A percentile compares a stretch with the other conserved stretches of the same genome.
Evolutionary conservation across 2,113 vertebrate species (phyloP).

Genomic region (Eulacestoma nigropectus): DNA sequence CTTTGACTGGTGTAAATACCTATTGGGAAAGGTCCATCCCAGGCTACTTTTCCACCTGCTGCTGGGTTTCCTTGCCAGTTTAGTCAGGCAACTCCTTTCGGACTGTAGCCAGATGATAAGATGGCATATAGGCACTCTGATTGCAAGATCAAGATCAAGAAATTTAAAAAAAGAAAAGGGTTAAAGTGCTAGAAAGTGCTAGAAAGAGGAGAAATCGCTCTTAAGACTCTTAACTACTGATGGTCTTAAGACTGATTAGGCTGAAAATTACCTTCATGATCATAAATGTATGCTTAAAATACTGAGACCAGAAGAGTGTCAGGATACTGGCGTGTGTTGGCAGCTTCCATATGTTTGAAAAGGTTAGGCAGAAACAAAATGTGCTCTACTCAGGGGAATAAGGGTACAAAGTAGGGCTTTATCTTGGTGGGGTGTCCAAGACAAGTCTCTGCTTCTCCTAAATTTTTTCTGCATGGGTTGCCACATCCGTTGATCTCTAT

Average conservation of each 20-base stretch:
- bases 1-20: not conserved
- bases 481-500: not conserved
- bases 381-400: not conserved
- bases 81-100: not conserved
- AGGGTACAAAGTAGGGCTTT: not conserved
- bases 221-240: not conserved
- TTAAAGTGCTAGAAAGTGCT: not conserved
- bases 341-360: not conserved
- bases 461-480: not conserved
- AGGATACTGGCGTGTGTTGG: not conserved
- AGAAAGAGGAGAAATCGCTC: not conserved
- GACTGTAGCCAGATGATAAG: not conserved
- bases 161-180: too few relatives aligned
- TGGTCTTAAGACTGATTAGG: not conserved
- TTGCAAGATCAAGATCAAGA: not conserved
- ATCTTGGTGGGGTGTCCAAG: not conserved
- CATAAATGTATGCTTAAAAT: not conserved
- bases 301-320: not conserved
- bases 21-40: not conserved
- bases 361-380: not conserved
- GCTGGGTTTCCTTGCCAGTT: not conserved
- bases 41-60: not conserved
- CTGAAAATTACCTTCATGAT: not conserved
- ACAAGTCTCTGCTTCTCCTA: not conserved
- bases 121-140: not conserved